A percentile compares a stretch with the other conserved stretches of the same genome.
phyloP scores from a whole-genome alignment of 2,797 vertebrate species.

The Leptodactylus fallax region DNA sequence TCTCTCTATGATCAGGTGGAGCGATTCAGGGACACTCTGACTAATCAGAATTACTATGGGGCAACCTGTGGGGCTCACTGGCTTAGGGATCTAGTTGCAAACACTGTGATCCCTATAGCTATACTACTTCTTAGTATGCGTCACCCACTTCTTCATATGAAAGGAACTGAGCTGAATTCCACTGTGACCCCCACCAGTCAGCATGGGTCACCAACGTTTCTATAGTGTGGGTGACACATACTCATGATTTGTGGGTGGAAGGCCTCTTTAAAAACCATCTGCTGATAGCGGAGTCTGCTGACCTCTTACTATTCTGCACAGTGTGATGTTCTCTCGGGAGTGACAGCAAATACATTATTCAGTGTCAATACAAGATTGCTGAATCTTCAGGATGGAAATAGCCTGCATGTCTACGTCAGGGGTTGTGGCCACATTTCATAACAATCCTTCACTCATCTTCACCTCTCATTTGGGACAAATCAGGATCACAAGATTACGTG shows the following conservation, averaged over 20 bases:
- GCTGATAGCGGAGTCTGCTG: neutral
- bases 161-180: too few species aligned
- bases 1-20: too few species aligned
- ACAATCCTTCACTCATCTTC: neutral
- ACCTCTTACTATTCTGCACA: neutral
- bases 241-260: neutral
- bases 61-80: too few species aligned
- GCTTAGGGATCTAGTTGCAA: too few species aligned
- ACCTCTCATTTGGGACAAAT: neutral
- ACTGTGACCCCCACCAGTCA: too few species aligned
- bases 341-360: neutral
- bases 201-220: too few species aligned
- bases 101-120: too few species aligned
- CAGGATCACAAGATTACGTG: neutral
- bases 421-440: neutral
- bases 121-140: too few species aligned
- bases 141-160: too few species aligned
- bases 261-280: neutral
- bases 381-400: neutral
- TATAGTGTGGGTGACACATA: too few species aligned
- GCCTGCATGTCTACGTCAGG: neutral
- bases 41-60: too few species aligned
- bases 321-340: neutral
- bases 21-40: too few species aligned
- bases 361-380: neutral